Evolutionary conservation across 1,140 invertebrate species (phyloP), one percentile per base, ranked within the genome.

Genomic region (Galendromus occidentalis): DNA sequence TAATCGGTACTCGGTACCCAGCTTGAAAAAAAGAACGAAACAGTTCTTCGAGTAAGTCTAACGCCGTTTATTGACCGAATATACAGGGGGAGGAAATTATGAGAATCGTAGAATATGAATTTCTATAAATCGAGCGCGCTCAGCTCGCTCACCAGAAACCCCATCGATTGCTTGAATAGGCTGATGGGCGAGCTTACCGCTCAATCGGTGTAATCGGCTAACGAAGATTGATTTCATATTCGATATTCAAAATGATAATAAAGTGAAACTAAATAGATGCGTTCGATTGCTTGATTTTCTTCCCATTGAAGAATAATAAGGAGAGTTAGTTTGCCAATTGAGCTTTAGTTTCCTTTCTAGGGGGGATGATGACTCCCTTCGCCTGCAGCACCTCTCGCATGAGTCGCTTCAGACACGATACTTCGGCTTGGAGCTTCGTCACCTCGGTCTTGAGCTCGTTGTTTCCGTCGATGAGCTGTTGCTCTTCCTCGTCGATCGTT

Each of bases 341-440:
- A 17, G 51, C 33, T 12, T 14, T 59, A 17, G 51, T 29, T 33
- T 14, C 33, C 9, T 59, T 59, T 22, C 2, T 59, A 59, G 51
- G 22, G 14, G 22, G 51, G 22, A 59, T 59, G 14, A 17, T 33
- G 22, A 59, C 33, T 25, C 51, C 51, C 33, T 25, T 59, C 22
- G 51, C 51, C 51, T 18, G 51, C 51, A 59, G 51, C 51, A 59
- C 25, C 0, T 59, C 51, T 18, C 51, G 51, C 51, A 59, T 59
- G 51, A 59, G 51, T 33, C 51, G 25, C 51, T 59, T 59, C 20
- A 59, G 51, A 25, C 51, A 59, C 14, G 51, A 59, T 33, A 18
- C 20, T 25, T 59, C 51, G 22, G 51, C 51, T 22, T 22, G 25
- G 12, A 59, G 51, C 33, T 59, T 59, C 22, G 51, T 59, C 2